Percentiles rank a stretch among this genome's conserved stretches.
phyloP scores from a whole-genome alignment of 2,113 vertebrate species.

The Rhea americana region DNA sequence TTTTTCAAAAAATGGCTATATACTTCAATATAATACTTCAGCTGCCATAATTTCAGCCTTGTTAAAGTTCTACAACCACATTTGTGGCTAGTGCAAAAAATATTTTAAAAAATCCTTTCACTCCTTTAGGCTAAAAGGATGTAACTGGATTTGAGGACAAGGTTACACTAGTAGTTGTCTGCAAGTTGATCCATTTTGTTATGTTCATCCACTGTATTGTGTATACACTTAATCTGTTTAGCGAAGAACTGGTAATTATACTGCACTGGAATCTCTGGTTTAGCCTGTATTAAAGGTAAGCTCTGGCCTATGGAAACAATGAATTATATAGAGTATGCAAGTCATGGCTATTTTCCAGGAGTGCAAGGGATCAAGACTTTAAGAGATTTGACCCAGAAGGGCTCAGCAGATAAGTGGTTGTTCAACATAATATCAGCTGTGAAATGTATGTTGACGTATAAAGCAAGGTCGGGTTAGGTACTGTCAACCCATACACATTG shows the following conservation, averaged over 20 bases:
- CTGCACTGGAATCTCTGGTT: neutral
- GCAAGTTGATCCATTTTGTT: neutral
- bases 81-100: neutral
- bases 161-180: neutral
- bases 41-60: neutral
- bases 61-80: neutral
- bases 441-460: neutral
- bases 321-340: neutral
- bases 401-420: neutral
- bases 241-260: neutral
- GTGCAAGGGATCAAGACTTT: neutral
- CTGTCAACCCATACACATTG: neutral
- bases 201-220: neutral
- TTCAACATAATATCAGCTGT: rapidly evolving
- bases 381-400: neutral
- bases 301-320: neutral
- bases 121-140: neutral
- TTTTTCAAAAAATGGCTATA: neutral
- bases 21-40: neutral
- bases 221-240: neutral
- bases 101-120: neutral
- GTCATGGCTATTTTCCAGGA: neutral
- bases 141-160: neutral
- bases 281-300: neutral
- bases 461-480: neutral